Conservation (phyloP, 2,113 vertebrate genomes). For the Megalops atlanticus region DNA sequence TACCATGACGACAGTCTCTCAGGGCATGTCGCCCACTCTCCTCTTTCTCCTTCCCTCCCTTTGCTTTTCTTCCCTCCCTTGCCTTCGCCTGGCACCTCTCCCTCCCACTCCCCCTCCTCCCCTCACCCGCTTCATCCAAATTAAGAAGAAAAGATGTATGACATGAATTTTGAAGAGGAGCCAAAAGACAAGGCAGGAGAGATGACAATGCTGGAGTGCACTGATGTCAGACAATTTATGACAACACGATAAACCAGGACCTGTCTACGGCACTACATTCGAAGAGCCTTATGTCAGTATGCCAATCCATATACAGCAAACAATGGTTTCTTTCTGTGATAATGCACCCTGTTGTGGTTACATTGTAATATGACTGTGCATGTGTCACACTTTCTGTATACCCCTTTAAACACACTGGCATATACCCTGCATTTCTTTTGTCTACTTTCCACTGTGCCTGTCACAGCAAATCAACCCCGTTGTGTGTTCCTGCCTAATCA, state of each 20-base stretch:
- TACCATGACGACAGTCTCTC: slow-evolving; percentile 70
- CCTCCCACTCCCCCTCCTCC: slow-evolving; percentile 28
- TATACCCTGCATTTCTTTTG: too few species aligned
- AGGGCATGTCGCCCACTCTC: slow-evolving; percentile 66
- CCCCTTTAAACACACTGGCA: background rate
- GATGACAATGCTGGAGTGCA: background rate
- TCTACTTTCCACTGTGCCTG: too few species aligned
- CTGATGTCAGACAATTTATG: background rate
- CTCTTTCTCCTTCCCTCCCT: slow-evolving; percentile 35
- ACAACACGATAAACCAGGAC: background rate
- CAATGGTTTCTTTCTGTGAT: too few species aligned
- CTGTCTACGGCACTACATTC: background rate
- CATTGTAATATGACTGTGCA: too few species aligned
- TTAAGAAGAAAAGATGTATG: too few species aligned
- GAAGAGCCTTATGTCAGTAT: background rate
- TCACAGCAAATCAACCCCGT: too few species aligned
- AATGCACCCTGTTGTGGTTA: background rate
- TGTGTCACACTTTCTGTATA: background rate
- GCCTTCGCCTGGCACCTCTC: slow-evolving; percentile 34
- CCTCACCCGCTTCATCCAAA: slow-evolving; percentile 37
- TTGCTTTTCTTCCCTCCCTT: slow-evolving; percentile 29
- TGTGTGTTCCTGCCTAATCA: background rate
- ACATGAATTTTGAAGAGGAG: background rate
- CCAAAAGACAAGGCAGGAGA: background rate
- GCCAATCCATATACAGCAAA: too few species aligned